phyloP scores from a whole-genome alignment of 2,113 vertebrate species.

The Rhinoderma darwinii region DNA sequence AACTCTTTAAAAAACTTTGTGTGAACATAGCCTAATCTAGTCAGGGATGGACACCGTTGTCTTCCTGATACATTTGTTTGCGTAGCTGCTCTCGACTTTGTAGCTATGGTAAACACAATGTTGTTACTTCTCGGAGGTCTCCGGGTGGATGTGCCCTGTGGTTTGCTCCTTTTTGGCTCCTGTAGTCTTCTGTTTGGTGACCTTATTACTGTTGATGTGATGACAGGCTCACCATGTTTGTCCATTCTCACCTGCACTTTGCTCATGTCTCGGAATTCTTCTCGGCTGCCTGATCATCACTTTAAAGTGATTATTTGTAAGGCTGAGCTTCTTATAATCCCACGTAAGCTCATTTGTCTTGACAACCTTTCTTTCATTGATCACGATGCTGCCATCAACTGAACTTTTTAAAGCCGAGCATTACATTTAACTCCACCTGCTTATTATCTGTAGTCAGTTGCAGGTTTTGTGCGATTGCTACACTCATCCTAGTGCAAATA shows the following conservation, averaged over 20 bases:
- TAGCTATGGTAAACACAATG: constrained; percentile 19
- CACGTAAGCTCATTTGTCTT: constrained; percentile 50
- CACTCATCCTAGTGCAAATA: not conserved
- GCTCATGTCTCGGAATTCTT: constrained; percentile 28
- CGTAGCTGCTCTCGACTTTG: not conserved
- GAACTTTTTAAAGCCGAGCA: not conserved
- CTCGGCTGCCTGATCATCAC: constrained; percentile 24
- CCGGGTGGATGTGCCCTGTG: not conserved
- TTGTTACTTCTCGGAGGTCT: constrained; percentile 12
- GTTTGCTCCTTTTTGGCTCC: constrained; percentile 3
- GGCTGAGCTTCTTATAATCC: constrained; percentile 43
- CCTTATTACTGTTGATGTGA: constrained; percentile 43
- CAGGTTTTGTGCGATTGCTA: not conserved
- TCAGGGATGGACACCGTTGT: not conserved
- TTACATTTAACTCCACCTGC: constrained; percentile 31
- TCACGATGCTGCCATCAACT: not conserved
- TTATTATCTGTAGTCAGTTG: not conserved
- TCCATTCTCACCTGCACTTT: constrained; percentile 47
- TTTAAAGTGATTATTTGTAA: constrained; percentile 46
- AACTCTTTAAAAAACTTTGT: no score
- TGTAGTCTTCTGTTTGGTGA: not conserved
- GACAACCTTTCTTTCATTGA: constrained; percentile 38
- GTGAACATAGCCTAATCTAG: no score
- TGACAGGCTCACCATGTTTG: constrained; percentile 40
- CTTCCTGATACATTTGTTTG: constrained; percentile 5